Percentiles rank a stretch among this genome's conserved stretches.
Conservation (phyloP, 2,888 invertebrate species). For the Operophtera brumata region DNA sequence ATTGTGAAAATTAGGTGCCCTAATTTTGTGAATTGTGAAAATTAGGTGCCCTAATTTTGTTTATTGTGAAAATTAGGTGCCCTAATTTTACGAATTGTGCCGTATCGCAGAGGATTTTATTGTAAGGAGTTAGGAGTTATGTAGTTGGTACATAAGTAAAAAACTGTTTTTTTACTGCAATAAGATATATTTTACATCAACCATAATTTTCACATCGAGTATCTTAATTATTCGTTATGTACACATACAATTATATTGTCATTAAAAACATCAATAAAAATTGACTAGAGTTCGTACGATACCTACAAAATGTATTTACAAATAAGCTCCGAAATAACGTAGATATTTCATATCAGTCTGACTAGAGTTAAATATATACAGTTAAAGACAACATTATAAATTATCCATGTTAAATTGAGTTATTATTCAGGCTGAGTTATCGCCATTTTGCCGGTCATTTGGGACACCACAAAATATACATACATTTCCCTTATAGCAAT, state of each 20-base stretch:
- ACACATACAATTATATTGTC: slow-evolving; percentile 77
- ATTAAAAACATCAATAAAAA: slow-evolving; percentile 75
- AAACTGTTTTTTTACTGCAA: slow-evolving; percentile 36
- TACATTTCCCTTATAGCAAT: background rate
- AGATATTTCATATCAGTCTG: slow-evolving; percentile 69
- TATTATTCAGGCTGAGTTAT: slow-evolving; percentile 17
- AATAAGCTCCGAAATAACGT: slow-evolving; percentile 73
- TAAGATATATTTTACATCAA: slow-evolving; percentile 67
- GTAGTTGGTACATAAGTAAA: too few relatives aligned
- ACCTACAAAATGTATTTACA: slow-evolving; percentile 76
- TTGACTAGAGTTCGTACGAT: slow-evolving; percentile 73
- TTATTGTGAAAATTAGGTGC: too few relatives aligned
- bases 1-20: too few relatives aligned
- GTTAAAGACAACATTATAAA: slow-evolving; percentile 23
- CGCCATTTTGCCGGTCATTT: background rate
- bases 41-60: too few relatives aligned
- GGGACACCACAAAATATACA: background rate
- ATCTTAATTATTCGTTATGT: slow-evolving; percentile 51
- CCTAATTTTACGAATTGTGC: too few relatives aligned
- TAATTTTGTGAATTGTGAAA: too few relatives aligned
- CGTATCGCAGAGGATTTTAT: too few relatives aligned
- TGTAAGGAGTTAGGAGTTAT: background rate
- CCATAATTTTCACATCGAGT: slow-evolving; percentile 63
- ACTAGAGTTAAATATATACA: slow-evolving; percentile 54
- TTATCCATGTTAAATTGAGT: slow-evolving; percentile 26